These are phyloP conservation scores for Parauchenoglanis ngamensis DNA, from an alignment of 2,797 vertebrate genomes.

Conservation along the genomic window DNA sequence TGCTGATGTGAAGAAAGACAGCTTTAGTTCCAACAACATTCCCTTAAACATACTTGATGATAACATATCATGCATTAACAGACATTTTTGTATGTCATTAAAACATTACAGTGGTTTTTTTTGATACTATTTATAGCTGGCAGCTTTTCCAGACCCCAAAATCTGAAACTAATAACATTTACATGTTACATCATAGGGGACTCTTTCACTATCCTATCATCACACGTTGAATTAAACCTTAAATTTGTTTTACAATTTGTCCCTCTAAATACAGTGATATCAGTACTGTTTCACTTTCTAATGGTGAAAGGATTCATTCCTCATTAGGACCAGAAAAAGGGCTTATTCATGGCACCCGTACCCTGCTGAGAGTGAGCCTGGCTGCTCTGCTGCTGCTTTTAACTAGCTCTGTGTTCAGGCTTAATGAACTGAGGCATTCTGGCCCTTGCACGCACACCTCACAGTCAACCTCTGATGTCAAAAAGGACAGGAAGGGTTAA, in stretches of 20 bases:
- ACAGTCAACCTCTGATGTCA: slow-evolving; percentile 35
- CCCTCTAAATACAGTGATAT: not conserved
- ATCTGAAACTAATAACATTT: not conserved
- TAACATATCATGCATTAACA: not conserved
- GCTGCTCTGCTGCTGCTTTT: slow-evolving; percentile 18
- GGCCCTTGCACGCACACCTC: slow-evolving; percentile 21
- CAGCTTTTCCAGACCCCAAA: not conserved
- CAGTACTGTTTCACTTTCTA: not conserved
- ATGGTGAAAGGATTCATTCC: slow-evolving; percentile 35
- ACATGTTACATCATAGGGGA: not conserved
- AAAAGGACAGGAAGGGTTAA: slow-evolving; percentile 8
- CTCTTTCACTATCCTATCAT: not conserved
- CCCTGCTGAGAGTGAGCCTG: slow-evolving; percentile 34
- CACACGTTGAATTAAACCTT: not conserved
- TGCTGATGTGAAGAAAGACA: not conserved
- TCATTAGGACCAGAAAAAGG: slow-evolving; percentile 48
- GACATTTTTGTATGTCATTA: not conserved
- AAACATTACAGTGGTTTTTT: not conserved
- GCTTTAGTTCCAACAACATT: not conserved
- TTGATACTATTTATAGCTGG: not conserved
- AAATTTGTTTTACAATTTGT: not conserved
- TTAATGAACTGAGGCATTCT: slow-evolving; percentile 46
- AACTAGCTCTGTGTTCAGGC: slow-evolving; percentile 45
- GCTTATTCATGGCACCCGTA: slow-evolving; percentile 41
- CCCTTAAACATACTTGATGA: not conserved